Base-by-base conservation (phyloP, 2,797 vertebrate genomes). In the Mionectes olivaceus region DNA sequence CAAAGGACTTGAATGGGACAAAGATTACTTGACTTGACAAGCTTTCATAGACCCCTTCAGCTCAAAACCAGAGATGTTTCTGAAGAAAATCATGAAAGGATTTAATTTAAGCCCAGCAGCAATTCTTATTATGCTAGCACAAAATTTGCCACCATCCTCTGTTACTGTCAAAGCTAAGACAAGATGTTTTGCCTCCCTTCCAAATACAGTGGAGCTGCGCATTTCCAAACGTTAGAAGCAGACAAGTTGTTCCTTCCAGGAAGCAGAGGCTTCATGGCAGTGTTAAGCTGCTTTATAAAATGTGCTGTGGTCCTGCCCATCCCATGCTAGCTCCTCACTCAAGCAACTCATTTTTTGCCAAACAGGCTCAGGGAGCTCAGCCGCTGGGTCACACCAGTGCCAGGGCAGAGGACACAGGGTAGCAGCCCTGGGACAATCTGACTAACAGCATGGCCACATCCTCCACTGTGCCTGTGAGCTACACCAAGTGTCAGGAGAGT, bases 1-100 rank as follows among this genome's bases (percentile, higher is more conserved):
- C 95, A 96, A 96, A 95, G 67, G 60, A 76, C 74, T 92, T 52
- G 41, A 94, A 35, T 76, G 33, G 85, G 87, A 81, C 94, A 95
- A 79, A 86, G 91, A 91, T 88, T 89, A 86, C 76, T 88, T 25
- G 60, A 70, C 80, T 77, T 83, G 80, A 95, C 70, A 94, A 82
- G 37, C 39, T 67, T 91, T 90, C 57, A 86, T 80, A 96, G 87
- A 92, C 44, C 70, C 70, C 77, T 93, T 87, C 77, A 94, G 83
- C 79, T 84, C 63, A 90, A 86, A 90, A 69, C 0, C 61, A 94
- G 82, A 89, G 33, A 80, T 18, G 56, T 43, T 93, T 89, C 75
- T 79, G 56, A 93, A 59, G 44, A 94, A 89, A 94, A 69, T 84
- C 18, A 84, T 94, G 33, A 91, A 94, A 95, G 86, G 74, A 78